Evolutionary conservation across 2,888 invertebrate species (phyloP), one percentile per base, ranked within the genome.

Genomic region (Allacma fusca): DNA sequence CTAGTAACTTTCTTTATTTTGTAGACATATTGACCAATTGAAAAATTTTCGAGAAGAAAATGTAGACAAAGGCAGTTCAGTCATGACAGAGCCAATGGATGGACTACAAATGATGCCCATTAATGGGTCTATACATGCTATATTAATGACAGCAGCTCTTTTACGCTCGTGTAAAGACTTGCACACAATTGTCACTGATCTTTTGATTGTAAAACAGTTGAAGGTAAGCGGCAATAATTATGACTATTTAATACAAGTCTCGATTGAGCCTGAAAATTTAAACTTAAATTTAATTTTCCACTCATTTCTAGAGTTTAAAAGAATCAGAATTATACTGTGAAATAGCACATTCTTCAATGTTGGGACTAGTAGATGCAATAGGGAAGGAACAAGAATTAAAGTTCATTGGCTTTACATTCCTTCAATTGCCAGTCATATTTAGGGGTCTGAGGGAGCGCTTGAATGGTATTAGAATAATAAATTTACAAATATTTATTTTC

Each of bases 391-490:
- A 94, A 83, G 96, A 96, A 85, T 92, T 95, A 4, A 91, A 95
- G 85, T 97, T 97, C 96, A 95, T 95, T 19, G 96, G 97, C 13
- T 96, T 97, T 86, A 94, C 94, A 0, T 97, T 96, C 86, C 89
- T 97, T 12, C 97, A 97, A 89, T 91, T 97, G 72, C 95, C 95
- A 0, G 91, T 92, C 85, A 91, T 95, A 68, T 89, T 96, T 67
- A 91, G 91, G 77, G 91, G 92, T 81, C 86, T 94, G 65, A 91
- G 92, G 83, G 89, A 89, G 44, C 86, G 89, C 62, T 89, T 89
- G 81, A 89, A 90, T 64, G 89, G 89, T 83, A 70, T n/a, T n/a
- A n/a, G n/a, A 73, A 2, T 21, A 0, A 19, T 24, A 50, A 16
- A 34, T 50, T 50, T 50, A 50, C 2, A 62, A 23, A 62, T 12